Base-by-base conservation (phyloP, 2,797 vertebrate genomes). In the Luscinia luscinia region DNA sequence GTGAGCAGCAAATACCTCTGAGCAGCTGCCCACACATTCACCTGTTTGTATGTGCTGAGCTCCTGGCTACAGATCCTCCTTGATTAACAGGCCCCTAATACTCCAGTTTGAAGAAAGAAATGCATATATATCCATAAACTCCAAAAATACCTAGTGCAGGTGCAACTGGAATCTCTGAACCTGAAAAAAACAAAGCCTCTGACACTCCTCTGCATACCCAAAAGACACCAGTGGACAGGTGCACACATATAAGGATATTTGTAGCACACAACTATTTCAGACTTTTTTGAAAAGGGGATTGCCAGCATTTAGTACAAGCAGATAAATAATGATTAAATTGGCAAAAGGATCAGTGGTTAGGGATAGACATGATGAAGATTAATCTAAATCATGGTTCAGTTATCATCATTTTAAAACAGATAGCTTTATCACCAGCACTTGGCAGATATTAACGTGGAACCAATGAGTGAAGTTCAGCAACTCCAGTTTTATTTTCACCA, bases 361-460 rank as follows among this genome's bases (percentile, higher is more conserved):
- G 13, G 21, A 63, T 4, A 52, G 14, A 40, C 12, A 24, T 4
- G 9, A 49, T 22, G 36, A 34, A 59, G 28, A 45, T 43, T 58
- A 17, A 46, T 76, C 45, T 52, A 51, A 91, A 22, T 20, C 32
- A 49, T 58, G 36, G 17, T 3, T 58, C 32, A 43, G 17, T 49
- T 49, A 26, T 36, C 3, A 9, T 1, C 0, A 5, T 34, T 63
- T 68, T 36, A 14, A 8, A 0, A 28, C 36, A 62, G 12, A 11
- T 11, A 22, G 0, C 36, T 69, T 63, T 68, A 55, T 48, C 43
- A 55, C 6, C 9, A 40, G 52, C 77, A n/a, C 6, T n/a, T 23
- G 46, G 40, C 41, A 67, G 27, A 14, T 45, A 82, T 19, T 43
- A 20, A 66, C 1, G 36, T 8, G 55, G 43, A 76, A 11, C 13